Evolutionary conservation across 2,888 invertebrate genomes (phyloP).

Genomic region (Cheilosia soror): DNA sequence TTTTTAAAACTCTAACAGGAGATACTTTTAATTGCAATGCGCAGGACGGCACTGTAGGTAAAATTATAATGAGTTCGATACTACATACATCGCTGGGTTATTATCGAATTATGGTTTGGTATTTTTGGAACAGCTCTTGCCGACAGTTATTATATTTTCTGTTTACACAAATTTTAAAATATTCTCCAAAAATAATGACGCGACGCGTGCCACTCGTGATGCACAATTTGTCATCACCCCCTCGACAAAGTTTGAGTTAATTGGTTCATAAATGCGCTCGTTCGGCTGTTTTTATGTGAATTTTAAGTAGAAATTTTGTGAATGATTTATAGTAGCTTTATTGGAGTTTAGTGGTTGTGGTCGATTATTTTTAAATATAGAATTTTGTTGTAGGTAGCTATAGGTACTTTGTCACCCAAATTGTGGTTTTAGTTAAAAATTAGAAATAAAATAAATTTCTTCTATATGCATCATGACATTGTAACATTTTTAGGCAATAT

Average conservation of each 20-base stretch:
- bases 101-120: conserved; percentile 66
- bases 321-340: conserved; percentile 26
- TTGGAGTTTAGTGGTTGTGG: conserved; percentile 37
- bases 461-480: too few species aligned
- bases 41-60: conserved; percentile 22
- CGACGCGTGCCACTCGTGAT: conserved; percentile 49
- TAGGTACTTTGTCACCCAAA: not conserved
- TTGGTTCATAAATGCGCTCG: conserved; percentile 47
- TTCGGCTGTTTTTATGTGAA: conserved; percentile 6
- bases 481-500: too few species aligned
- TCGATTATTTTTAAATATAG: too few species aligned
- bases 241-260: conserved; percentile 25
- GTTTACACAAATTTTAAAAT: conserved; percentile 58
- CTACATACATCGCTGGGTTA: conserved; percentile 39
- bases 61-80: not conserved
- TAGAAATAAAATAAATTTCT: too few species aligned
- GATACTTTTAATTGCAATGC: conserved; percentile 16
- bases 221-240: conserved; percentile 57
- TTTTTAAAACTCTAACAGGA: conserved; percentile 41
- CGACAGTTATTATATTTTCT: conserved; percentile 70
- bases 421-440: too few species aligned
- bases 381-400: not conserved
- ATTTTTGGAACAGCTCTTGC: conserved; percentile 52
- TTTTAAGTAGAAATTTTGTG: conserved; percentile 1
- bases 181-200: conserved; percentile 23